These are phyloP conservation scores for Melinaea marsaeus DNA, from an alignment of 2,888 invertebrate genomes.

Conservation along the genomic window DNA sequence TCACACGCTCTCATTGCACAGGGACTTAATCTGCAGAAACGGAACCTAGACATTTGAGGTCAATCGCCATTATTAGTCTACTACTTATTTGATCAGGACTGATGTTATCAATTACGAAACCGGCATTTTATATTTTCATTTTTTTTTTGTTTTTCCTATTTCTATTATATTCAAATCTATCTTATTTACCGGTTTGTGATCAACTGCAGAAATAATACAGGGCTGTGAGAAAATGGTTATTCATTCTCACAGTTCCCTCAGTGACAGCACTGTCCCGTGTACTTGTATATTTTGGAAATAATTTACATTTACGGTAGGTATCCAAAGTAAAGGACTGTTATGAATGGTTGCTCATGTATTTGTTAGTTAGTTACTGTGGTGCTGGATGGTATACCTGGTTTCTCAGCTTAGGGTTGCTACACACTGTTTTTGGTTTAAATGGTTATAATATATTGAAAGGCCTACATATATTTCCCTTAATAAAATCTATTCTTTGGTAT, in stretches of 20 bases:
- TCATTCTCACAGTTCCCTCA: conserved; percentile 48
- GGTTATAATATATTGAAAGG: too few species aligned
- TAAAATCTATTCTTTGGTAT: too few species aligned
- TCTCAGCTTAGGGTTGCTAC: conserved; percentile 2
- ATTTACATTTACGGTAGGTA: conserved; percentile 59
- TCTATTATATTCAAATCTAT: conserved; percentile 17
- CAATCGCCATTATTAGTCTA: conserved; percentile 11
- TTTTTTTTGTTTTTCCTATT: background rate
- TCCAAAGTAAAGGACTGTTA: conserved; percentile 51
- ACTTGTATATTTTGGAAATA: conserved; percentile 72
- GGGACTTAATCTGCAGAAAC: conserved; percentile 34
- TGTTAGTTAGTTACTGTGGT: conserved; percentile 67
- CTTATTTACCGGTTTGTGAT: conserved; percentile 27
- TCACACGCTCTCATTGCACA: conserved; percentile 38
- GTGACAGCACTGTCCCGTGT: conserved; percentile 28
- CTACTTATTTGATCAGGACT: too few species aligned
- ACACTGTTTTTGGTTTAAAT: too few species aligned
- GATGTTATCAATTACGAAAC: background rate
- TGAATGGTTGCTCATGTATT: conserved; percentile 74
- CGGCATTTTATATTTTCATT: conserved; percentile 10
- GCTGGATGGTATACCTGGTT: conserved; percentile 45
- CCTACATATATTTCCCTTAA: too few species aligned
- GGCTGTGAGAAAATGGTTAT: conserved; percentile 43
- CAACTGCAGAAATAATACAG: conserved; percentile 24
- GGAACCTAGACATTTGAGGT: conserved; percentile 11